phyloP scores from a whole-genome alignment of 1,140 invertebrate genomes.

The Lepidurus couesii region DNA sequence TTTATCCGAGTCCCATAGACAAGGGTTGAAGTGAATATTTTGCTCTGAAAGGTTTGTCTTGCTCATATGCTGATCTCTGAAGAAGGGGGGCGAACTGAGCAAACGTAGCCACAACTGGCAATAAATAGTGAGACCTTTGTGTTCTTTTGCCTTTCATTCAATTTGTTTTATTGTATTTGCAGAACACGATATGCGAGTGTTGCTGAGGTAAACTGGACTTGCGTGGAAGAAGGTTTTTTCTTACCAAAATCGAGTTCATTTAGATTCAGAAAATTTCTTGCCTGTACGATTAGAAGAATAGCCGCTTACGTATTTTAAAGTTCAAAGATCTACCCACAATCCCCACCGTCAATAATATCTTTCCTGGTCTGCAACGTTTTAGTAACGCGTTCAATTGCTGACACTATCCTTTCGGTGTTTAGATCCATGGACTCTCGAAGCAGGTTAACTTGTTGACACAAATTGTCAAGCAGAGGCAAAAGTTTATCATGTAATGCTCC shows the following conservation, averaged over 20 bases:
- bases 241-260: too few relatives aligned
- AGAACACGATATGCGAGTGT: background rate
- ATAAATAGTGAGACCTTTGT: constrained; percentile 7
- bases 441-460: background rate
- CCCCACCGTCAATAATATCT: background rate
- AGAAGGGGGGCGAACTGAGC: constrained; percentile 3
- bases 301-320: background rate
- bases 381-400: background rate
- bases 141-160: background rate
- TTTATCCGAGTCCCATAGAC: background rate
- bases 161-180: background rate
- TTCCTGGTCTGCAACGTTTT: background rate
- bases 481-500: background rate
- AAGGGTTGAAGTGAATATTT: background rate
- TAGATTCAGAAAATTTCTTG: too few relatives aligned
- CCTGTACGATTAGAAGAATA: too few relatives aligned
- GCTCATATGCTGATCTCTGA: constrained; percentile 12
- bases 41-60: background rate
- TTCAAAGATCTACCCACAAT: background rate
- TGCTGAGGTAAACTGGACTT: too few relatives aligned
- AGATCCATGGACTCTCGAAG: background rate
- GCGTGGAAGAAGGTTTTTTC: too few relatives aligned
- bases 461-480: background rate
- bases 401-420: background rate
- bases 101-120: constrained; percentile 18